Evolutionary conservation across 1,140 invertebrate genomes (phyloP), one percentile per base, ranked within the genome.

Genomic region (Chlorops oryzae): DNA sequence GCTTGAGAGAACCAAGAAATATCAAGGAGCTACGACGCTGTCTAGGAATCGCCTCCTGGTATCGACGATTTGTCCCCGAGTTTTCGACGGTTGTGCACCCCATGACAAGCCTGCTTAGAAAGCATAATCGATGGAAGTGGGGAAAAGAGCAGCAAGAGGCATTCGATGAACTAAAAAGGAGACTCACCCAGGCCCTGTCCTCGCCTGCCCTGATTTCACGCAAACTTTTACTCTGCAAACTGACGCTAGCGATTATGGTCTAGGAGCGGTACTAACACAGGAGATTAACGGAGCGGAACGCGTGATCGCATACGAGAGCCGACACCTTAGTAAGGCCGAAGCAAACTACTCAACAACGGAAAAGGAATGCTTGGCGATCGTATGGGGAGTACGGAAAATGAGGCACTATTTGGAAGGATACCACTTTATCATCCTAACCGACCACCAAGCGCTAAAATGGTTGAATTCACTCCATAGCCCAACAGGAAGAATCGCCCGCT

Each of bases 21-120:
- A 5, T 53, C 0, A 64, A 58, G 3, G 56, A 74, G 40, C 34
- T 76, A 0, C 61, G 66, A 28, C 44, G 55, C 13, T 74, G 73
- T 48, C 32, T 74, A 6, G 72, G 70, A 0, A 54, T 74, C 17
- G 42, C 57, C 0, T 59, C 59, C 2, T 75, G 61, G 47, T 75
- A 73, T 38, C 49, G 70, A 7, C 45, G 59, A 9, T 75, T 72
- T 44, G 60, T 74, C 24, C 38, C 42, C 0, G 44, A 61, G 15
- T 74, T 68, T 49, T 46, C 64, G 0, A 45, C 54, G 20, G 42
- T 63, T 1, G 44, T 61, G 1, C 55, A 62, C 27, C 69, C 72
- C 0, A 44, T 75, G 3, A 63, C 48, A 37, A 22, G 52, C 15
- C 42, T 69, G n/a, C 15, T 50, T 24, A 43, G 37, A 17, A 61